A percentile compares a stretch with the other conserved stretches of the same genome.
Evolutionary conservation across 1,140 invertebrate genomes (phyloP).

Genomic region (Drosophila seguyi): DNA sequence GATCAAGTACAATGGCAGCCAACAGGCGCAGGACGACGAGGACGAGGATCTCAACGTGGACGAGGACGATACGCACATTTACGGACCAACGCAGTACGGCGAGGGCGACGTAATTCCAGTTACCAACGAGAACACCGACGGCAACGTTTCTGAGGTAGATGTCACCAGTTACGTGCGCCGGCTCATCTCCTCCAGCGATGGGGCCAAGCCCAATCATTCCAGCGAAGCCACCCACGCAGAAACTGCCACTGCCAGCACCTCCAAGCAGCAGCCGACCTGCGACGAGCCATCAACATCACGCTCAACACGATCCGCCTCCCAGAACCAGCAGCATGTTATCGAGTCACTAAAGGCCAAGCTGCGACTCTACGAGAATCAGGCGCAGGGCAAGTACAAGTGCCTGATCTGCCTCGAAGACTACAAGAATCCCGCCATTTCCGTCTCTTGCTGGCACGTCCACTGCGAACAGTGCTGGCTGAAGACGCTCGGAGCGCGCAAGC

Average conservation of each 20-base stretch:
- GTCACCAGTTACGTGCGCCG: conserved; percentile 86
- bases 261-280: conserved; percentile 9
- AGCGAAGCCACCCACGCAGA: conserved; percentile 24
- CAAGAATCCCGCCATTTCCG: conserved; percentile 95
- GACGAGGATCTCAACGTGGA: conserved; percentile 93
- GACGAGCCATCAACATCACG: conserved; percentile 62
- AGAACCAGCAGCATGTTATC: conserved; percentile 88
- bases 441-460: conserved; percentile 98
- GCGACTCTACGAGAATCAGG: conserved; percentile 88
- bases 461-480: conserved; percentile 97
- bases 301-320: conserved; percentile 49
- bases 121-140: conserved; percentile 86
- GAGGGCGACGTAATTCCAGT: conserved; percentile 90
- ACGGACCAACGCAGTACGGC: conserved; percentile 93
- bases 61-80: conserved; percentile 90
- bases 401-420: conserved; percentile 95
- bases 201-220: conserved; percentile 52
- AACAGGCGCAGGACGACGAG: conserved; percentile 86
- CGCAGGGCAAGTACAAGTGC: conserved; percentile 88
- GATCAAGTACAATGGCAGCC: conserved; percentile 85
- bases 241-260: conserved; percentile 25
- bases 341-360: conserved; percentile 90
- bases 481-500: conserved; percentile 95
- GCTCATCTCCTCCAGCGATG: conserved; percentile 69
- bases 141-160: conserved; percentile 76